phyloP scores from a whole-genome alignment of 1,140 invertebrate genomes.

The Cotesia vestalis region DNA sequence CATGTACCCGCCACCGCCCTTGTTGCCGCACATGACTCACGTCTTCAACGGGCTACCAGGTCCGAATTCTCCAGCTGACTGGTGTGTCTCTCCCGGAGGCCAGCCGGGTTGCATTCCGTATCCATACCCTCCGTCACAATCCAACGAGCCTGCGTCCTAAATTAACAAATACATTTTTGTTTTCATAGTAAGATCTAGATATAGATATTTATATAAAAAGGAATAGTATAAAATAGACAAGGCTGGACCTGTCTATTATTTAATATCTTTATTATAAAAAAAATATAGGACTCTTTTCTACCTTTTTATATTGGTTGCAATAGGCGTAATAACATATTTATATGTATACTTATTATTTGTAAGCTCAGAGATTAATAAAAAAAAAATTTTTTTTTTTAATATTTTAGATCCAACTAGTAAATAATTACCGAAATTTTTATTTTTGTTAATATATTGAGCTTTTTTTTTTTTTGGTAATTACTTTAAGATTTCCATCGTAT shows the following conservation, averaged over 20 bases:
- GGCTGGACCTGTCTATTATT: no score
- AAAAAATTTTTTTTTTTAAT: no score
- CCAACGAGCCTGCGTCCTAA: no score
- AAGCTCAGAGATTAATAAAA: conserved; percentile 22
- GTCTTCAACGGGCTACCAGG: conserved; percentile 2
- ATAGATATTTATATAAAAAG: no score
- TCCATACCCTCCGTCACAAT: background rate
- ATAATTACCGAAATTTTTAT: no score
- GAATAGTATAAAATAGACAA: no score
- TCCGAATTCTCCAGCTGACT: conserved; percentile 43
- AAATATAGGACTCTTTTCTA: background rate
- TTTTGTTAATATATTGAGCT: no score
- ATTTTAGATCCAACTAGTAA: no score
- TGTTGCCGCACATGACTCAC: background rate
- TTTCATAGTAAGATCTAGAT: no score
- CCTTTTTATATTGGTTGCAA: background rate
- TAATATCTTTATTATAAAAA: no score
- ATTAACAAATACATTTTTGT: no score
- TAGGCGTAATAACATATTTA: no score
- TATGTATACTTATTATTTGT: conserved; percentile 28
- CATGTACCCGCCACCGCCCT: conserved; percentile 35
- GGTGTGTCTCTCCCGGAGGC: conserved; percentile 38
- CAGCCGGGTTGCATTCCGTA: conserved; percentile 44
- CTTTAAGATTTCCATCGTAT: conserved; percentile 56
- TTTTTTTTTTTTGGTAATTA: background rate